Evolutionary conservation across 2,797 vertebrate genomes (phyloP).

Genomic region (Alexandromys oeconomus): DNA sequence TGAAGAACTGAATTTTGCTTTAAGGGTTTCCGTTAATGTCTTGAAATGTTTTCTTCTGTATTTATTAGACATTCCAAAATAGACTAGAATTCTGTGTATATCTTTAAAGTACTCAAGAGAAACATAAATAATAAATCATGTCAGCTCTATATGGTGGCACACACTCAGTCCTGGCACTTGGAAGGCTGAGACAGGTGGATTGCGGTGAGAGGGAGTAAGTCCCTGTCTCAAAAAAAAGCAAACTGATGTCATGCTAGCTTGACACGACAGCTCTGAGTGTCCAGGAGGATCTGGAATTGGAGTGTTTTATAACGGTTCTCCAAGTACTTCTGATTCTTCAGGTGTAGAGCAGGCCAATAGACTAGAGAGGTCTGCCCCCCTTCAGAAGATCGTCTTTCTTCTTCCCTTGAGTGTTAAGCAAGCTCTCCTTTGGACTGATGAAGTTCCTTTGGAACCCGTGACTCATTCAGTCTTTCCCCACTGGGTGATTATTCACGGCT

Average conservation of each 20-base stretch:
- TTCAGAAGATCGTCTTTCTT: slow-evolving; percentile 62
- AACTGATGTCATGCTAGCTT: background rate
- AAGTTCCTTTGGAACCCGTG: slow-evolving; percentile 83
- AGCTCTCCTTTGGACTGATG: slow-evolving; percentile 80
- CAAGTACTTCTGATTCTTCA: slow-evolving; percentile 12
- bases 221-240: background rate
- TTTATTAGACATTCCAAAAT: slow-evolving; percentile 48
- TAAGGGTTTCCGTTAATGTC: slow-evolving; percentile 7
- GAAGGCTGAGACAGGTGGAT: background rate
- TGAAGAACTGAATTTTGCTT: slow-evolving; percentile 8
- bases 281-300: background rate
- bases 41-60: slow-evolving; percentile 42
- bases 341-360: slow-evolving; percentile 43
- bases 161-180: background rate
- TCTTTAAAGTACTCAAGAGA: slow-evolving; percentile 32
- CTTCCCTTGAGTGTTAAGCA: slow-evolving; percentile 78
- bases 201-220: background rate
- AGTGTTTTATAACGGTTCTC: slow-evolving; percentile 41
- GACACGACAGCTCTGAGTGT: slow-evolving; percentile 24
- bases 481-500: slow-evolving; percentile 83
- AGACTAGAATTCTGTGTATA: background rate
- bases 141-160: background rate
- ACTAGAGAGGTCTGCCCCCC: slow-evolving; percentile 14
- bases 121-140: slow-evolving; percentile 13
- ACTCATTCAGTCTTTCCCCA: slow-evolving; percentile 86